Percentiles rank a stretch among this genome's conserved stretches.
phyloP scores from a whole-genome alignment of 2,797 vertebrate genomes.

The Anomalospiza imberbis region DNA sequence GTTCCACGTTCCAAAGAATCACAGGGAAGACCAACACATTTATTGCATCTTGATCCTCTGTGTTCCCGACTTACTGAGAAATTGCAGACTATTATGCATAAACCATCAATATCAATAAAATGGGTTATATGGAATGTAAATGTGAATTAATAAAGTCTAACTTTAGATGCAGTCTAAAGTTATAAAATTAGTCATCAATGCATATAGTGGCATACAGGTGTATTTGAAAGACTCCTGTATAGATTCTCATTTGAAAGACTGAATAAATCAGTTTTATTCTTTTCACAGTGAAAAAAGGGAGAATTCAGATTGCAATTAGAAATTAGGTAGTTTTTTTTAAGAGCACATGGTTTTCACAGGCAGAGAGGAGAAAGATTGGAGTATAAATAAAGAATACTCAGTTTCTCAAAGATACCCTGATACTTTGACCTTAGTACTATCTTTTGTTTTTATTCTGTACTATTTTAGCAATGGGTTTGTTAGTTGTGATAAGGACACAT shows the following conservation, averaged over 20 bases:
- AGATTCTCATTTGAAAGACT: neutral
- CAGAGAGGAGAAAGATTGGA: neutral
- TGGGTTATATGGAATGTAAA: neutral
- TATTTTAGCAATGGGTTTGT: neutral
- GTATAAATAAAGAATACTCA: neutral
- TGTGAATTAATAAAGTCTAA: conserved; percentile 4
- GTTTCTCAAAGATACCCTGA: neutral
- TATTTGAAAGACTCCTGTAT: neutral
- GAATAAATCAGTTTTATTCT: conserved; percentile 7
- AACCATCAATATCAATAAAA: conserved; percentile 27
- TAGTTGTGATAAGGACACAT: neutral
- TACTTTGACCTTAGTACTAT: neutral
- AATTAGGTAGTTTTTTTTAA: neutral
- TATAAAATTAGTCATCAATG: conserved; percentile 16
- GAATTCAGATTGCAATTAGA: neutral
- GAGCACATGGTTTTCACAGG: neutral
- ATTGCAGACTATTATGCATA: conserved; percentile 4
- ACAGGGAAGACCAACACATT: neutral
- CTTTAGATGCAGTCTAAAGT: neutral
- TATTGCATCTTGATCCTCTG: neutral
- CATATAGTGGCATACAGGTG: neutral
- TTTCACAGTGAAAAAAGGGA: neutral
- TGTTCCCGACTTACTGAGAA: neutral
- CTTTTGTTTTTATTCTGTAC: neutral
- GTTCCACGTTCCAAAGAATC: neutral